Conservation (phyloP, 2,113 vertebrate species). For the Laticauda laticaudata region DNA sequence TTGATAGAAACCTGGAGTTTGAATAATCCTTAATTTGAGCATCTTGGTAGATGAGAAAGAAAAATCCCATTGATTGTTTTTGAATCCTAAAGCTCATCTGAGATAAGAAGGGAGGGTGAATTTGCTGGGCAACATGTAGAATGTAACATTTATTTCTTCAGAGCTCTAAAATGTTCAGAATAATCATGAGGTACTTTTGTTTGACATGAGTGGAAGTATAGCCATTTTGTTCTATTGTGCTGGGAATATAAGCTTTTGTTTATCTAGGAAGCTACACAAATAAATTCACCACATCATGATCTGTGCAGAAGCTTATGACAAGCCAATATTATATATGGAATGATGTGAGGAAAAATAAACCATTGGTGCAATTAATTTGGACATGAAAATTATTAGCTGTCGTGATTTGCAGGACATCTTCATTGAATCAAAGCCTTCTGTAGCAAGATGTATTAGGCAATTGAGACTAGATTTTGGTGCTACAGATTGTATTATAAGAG, state of each 20-base stretch:
- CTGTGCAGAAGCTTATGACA: constrained; percentile 10
- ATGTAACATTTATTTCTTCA: neutral
- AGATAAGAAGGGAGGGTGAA: neutral
- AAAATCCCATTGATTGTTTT: neutral
- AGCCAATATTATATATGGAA: constrained; percentile 12
- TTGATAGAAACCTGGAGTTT: neutral
- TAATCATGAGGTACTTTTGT: neutral
- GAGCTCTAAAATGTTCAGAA: neutral
- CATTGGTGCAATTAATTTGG: constrained; percentile 11
- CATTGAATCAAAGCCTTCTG: neutral
- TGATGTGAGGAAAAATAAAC: neutral
- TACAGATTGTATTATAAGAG: neutral
- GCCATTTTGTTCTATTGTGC: neutral
- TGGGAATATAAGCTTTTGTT: constrained; percentile 2
- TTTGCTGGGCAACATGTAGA: neutral
- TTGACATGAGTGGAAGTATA: neutral
- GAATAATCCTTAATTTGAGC: neutral
- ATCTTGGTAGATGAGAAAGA: neutral
- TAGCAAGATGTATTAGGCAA: constrained; percentile 1
- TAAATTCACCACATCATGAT: constrained; percentile 2
- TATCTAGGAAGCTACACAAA: neutral
- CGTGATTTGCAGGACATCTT: constrained; percentile 26
- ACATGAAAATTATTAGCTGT: constrained; percentile 44
- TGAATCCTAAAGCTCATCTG: neutral
- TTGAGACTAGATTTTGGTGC: constrained; percentile 4